Percentiles rank a stretch among this genome's conserved stretches.
Conservation (phyloP, 1,140 invertebrate species). For the Temnothorax curvispinosus region DNA sequence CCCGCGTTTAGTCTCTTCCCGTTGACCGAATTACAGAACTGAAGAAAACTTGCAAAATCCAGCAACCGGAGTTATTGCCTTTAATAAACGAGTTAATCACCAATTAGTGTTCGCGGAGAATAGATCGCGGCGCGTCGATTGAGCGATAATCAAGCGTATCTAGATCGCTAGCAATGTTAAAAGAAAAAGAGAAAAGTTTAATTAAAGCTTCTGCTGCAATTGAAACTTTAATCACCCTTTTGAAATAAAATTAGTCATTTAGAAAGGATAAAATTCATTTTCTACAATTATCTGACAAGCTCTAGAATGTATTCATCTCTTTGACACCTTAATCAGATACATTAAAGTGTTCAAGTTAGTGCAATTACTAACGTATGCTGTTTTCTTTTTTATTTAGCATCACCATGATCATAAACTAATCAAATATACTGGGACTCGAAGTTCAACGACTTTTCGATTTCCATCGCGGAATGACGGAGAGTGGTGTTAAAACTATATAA, state of each 20-base stretch:
- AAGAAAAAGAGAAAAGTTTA: neutral
- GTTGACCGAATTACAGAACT: constrained; percentile 41
- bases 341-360: neutral
- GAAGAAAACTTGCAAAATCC: neutral
- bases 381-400: neutral
- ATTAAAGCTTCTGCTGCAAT: constrained; percentile 4
- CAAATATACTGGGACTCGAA: neutral
- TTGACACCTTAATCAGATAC: neutral
- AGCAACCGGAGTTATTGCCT: neutral
- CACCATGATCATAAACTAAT: neutral
- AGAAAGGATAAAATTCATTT: neutral
- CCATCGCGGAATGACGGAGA: neutral
- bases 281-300: neutral
- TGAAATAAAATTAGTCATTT: neutral
- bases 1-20: constrained; percentile 27
- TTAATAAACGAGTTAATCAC: constrained; percentile 33
- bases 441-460: constrained; percentile 34
- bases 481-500: constrained; percentile 77
- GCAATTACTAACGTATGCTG: neutral
- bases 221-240: neutral
- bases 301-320: neutral
- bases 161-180: neutral
- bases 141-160: neutral
- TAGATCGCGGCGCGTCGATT: neutral
- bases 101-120: constrained; percentile 18